Conservation (phyloP, 1,140 invertebrate genomes). For the Drosophila bocki region DNA sequence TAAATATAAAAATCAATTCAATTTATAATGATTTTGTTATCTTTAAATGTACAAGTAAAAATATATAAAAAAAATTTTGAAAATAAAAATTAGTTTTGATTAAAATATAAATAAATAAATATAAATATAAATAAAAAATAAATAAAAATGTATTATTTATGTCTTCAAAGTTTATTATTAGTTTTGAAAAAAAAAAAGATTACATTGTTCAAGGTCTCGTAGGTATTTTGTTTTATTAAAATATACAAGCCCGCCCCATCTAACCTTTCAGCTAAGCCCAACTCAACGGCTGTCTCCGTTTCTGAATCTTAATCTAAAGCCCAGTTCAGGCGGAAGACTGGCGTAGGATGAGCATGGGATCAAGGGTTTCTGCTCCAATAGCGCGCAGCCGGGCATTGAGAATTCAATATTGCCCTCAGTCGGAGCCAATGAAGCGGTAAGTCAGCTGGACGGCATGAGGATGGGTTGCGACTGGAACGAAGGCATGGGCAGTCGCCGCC, state of each 20-base stretch:
- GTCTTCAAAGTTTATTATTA: too few species aligned
- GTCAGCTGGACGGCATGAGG: slow-evolving; percentile 26
- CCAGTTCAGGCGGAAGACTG: slow-evolving; percentile 54
- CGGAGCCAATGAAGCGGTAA: slow-evolving; percentile 76
- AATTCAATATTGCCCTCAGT: slow-evolving; percentile 62
- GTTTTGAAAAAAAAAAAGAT: too few species aligned
- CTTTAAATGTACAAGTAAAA: too few species aligned
- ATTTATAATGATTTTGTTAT: too few species aligned
- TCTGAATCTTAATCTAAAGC: slow-evolving; percentile 17
- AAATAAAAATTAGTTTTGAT: too few species aligned
- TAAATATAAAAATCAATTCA: too few species aligned
- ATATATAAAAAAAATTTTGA: too few species aligned
- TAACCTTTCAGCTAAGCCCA: slow-evolving; percentile 38
- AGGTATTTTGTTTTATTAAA: not conserved
- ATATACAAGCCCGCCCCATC: slow-evolving; percentile 14
- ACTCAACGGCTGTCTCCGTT: slow-evolving; percentile 15
- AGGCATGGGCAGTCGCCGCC: slow-evolving; percentile 33
- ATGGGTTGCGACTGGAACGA: slow-evolving; percentile 1
- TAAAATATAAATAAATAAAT: too few species aligned
- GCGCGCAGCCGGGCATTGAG: slow-evolving; percentile 54
- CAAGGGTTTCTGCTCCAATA: slow-evolving; percentile 75
- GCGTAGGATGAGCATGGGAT: slow-evolving; percentile 21
- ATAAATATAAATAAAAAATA: too few species aligned
- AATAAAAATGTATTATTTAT: too few species aligned
- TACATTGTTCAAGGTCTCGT: not conserved